phyloP scores from a whole-genome alignment of 1,140 invertebrate species.

The Melanaphis sacchari region DNA sequence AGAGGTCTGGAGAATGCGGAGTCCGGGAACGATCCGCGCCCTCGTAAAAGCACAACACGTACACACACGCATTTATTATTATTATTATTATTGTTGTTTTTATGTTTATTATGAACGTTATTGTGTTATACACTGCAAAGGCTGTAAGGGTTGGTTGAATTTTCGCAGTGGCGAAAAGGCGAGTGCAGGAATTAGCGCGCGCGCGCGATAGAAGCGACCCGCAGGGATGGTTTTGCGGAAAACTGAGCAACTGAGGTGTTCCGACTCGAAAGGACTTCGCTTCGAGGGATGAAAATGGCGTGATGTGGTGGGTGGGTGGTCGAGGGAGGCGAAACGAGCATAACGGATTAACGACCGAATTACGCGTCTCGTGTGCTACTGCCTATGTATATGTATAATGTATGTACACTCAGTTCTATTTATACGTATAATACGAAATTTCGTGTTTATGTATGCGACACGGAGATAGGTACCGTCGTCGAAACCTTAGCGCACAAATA shows the following conservation, averaged over 20 bases:
- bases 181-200: background rate
- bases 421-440: background rate
- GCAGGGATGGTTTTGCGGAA: background rate
- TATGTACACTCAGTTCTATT: background rate
- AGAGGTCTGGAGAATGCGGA: background rate
- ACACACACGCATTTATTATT: background rate
- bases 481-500: background rate
- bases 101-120: background rate
- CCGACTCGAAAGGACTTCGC: background rate
- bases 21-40: background rate
- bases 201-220: background rate
- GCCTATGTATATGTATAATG: background rate
- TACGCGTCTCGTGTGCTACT: background rate
- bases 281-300: background rate
- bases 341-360: constrained; percentile 57
- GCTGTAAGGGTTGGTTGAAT: background rate
- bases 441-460: background rate
- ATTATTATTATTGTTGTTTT: background rate
- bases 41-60: background rate
- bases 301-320: background rate
- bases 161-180: background rate
- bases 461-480: background rate
- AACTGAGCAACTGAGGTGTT: background rate
- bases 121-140: background rate
- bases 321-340: constrained; percentile 26